A percentile compares a stretch with the other conserved stretches of the same genome.
Conservation (phyloP, 2,113 vertebrate genomes). For the Toxotes chatareus region DNA sequence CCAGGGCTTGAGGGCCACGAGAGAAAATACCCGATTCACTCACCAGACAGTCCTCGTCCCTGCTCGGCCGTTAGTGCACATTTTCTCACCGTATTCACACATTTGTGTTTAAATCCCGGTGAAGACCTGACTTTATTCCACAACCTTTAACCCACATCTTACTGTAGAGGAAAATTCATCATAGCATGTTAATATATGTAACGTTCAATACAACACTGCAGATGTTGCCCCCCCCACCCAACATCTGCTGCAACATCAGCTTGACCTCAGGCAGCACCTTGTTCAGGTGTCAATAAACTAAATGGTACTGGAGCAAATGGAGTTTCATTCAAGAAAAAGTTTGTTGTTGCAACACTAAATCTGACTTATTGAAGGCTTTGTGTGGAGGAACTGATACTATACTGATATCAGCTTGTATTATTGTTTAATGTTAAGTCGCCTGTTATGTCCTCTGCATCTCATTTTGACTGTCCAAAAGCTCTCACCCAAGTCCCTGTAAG, state of each 20-base stretch:
- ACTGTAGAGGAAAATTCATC: conserved; percentile 1
- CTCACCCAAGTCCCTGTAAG: too few relatives aligned
- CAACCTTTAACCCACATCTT: conserved; percentile 27
- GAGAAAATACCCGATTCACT: conserved; percentile 55
- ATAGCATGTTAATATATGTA: conserved; percentile 1
- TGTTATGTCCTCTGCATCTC: not conserved
- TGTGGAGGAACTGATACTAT: not conserved
- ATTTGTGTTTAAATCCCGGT: conserved; percentile 45
- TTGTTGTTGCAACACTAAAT: not conserved
- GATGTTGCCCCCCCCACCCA: not conserved
- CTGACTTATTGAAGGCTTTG: not conserved
- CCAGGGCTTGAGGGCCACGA: conserved; percentile 22
- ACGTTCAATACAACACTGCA: not conserved
- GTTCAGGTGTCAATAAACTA: not conserved
- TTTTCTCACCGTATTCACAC: conserved; percentile 14
- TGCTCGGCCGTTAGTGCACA: conserved; percentile 8
- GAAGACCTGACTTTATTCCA: conserved; percentile 28
- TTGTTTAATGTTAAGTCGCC: not conserved
- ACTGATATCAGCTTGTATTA: not conserved
- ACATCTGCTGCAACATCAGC: too few relatives aligned
- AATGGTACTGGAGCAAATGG: not conserved
- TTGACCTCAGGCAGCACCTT: too few relatives aligned
- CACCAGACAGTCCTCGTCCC: conserved; percentile 22
- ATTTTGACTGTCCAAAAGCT: not conserved
- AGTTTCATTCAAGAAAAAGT: not conserved